Evolutionary conservation across 2,797 vertebrate genomes (phyloP).

Genomic region (Columba guinea): DNA sequence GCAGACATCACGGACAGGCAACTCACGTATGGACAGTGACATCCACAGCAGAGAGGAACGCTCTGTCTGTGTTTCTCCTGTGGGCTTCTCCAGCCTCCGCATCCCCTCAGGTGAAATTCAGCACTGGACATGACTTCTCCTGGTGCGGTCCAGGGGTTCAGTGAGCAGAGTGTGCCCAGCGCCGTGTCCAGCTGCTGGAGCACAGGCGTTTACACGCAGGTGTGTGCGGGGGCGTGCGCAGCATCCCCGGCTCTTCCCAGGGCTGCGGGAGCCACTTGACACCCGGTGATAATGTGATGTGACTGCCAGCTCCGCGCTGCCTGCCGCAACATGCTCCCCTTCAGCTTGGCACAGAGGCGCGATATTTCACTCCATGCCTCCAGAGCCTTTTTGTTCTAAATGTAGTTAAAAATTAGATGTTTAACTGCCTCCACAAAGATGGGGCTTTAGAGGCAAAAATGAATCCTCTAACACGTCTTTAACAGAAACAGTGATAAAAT

Average conservation of each 20-base stretch:
- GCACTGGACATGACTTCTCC: background rate
- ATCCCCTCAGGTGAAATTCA: background rate
- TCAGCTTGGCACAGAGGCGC: background rate
- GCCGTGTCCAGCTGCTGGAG: background rate
- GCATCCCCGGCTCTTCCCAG: background rate
- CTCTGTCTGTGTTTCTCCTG: background rate
- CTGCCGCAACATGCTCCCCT: constrained; percentile 30
- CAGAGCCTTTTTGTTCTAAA: background rate
- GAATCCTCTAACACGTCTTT: background rate
- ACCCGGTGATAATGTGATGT: background rate
- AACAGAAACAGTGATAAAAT: background rate
- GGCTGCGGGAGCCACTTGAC: background rate
- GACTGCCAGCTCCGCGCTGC: background rate
- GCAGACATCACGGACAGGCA: background rate
- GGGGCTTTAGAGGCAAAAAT: background rate
- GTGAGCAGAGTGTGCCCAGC: background rate
- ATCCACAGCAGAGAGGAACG: background rate
- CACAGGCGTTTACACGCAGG: background rate
- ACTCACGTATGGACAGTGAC: background rate
- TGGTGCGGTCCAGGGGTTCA: background rate
- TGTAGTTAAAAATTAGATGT: background rate
- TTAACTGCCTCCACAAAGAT: background rate
- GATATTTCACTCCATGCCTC: background rate
- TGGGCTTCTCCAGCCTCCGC: background rate
- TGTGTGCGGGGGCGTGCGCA: background rate